Conservation (phyloP, 2,113 vertebrate species). For the Channa maculata region DNA sequence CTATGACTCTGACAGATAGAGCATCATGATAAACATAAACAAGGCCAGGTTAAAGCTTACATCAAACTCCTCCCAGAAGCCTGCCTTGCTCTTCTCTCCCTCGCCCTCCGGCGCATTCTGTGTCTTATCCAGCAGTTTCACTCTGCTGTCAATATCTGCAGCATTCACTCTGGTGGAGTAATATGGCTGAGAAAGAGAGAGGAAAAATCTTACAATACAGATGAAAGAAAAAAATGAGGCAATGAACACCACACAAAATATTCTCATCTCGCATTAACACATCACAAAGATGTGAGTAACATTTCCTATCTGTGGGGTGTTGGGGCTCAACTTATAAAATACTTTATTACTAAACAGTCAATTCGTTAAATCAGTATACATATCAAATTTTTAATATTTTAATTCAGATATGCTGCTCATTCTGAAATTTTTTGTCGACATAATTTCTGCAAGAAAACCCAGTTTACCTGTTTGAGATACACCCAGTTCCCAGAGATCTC, state of each 20-base stretch:
- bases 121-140: constrained; percentile 89
- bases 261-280: background rate
- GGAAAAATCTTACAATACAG: constrained; percentile 6
- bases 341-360: background rate
- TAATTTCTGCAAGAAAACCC: background rate
- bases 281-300: constrained; percentile 36
- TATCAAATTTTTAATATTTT: background rate
- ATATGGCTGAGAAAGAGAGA: constrained; percentile 84
- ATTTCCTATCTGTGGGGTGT: constrained; percentile 46
- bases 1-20: background rate
- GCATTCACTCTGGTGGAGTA: constrained; percentile 93
- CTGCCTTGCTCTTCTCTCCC: constrained; percentile 89
- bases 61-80: constrained; percentile 99
- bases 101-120: constrained; percentile 78
- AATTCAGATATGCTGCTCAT: background rate
- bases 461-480: constrained; percentile 84
- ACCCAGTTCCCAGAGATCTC: constrained; percentile 90
- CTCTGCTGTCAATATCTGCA: constrained; percentile 92
- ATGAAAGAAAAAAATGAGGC: constrained; percentile 3
- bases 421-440: background rate
- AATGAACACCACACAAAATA: background rate
- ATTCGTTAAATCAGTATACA: background rate
- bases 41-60: constrained; percentile 71
- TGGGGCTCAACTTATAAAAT: background rate
- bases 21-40: background rate